Percentiles rank a stretch among this genome's conserved stretches.
These are phyloP conservation scores for Nycticebus coucang DNA, from an alignment of 2,113 vertebrate species.

Conservation along the genomic window DNA sequence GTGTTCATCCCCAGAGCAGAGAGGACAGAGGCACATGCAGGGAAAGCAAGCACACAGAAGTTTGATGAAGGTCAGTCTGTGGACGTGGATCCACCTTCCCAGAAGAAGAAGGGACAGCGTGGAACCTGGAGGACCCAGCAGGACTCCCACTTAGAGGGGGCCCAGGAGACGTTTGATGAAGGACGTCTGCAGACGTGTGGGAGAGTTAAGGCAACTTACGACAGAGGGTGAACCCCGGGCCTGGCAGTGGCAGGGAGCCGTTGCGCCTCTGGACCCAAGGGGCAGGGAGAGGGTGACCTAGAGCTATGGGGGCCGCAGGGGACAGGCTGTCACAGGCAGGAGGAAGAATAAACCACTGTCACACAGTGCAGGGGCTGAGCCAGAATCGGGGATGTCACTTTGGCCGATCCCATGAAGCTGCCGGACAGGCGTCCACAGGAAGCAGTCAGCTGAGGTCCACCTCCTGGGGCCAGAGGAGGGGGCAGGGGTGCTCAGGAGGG, in stretches of 20 bases:
- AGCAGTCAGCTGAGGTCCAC: not conserved
- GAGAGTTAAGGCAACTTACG: no score
- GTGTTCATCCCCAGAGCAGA: slow-evolving; percentile 88
- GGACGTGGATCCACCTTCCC: not conserved
- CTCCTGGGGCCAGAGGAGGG: not conserved
- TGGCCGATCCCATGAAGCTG: not conserved
- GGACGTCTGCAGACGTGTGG: not conserved
- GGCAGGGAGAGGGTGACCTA: not conserved
- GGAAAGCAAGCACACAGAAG: slow-evolving; percentile 84
- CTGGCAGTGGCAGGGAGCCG: not conserved
- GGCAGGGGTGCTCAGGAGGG: not conserved
- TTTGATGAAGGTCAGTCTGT: slow-evolving; percentile 83
- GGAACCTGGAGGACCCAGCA: rapidly evolving
- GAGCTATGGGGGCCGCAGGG: not conserved
- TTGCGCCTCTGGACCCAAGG: not conserved
- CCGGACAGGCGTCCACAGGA: not conserved
- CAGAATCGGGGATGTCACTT: not conserved
- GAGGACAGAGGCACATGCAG: slow-evolving; percentile 89
- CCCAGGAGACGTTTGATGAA: not conserved
- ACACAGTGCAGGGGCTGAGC: not conserved
- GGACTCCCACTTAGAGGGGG: rapidly evolving
- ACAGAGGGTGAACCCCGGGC: rapidly evolving
- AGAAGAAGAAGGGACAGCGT: not conserved
- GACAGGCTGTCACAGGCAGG: not conserved
- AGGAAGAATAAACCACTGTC: not conserved